Evolutionary conservation across 1,140 invertebrate genomes (phyloP).

Genomic region (Sarcophaga peregrina): DNA sequence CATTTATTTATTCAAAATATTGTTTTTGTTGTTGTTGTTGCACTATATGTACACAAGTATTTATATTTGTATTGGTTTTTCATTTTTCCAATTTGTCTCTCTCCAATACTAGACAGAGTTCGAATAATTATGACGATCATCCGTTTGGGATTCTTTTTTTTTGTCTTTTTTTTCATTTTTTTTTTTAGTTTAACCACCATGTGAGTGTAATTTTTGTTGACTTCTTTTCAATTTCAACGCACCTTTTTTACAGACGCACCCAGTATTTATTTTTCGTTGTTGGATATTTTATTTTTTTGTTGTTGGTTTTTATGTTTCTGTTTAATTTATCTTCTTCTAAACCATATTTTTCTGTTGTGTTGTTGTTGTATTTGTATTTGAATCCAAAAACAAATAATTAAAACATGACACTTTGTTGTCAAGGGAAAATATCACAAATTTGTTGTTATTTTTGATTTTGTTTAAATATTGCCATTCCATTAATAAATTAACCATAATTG

Average conservation of each 20-base stretch:
- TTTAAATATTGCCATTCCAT: too few relatives aligned
- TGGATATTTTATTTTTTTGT: background rate
- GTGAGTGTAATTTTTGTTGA: background rate
- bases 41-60: background rate
- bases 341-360: too few relatives aligned
- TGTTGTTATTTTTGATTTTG: too few relatives aligned
- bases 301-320: too few relatives aligned
- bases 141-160: background rate
- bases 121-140: constrained; percentile 6
- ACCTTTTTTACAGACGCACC: constrained; percentile 32
- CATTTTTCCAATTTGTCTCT: background rate
- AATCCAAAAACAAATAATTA: too few relatives aligned
- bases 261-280: constrained; percentile 3
- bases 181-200: background rate
- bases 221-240: background rate
- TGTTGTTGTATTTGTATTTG: too few relatives aligned
- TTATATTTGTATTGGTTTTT: background rate
- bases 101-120: background rate
- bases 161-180: background rate
- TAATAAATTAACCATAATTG: too few relatives aligned
- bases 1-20: constrained; percentile 9
- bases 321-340: too few relatives aligned
- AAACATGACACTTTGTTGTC: too few relatives aligned
- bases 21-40: background rate
- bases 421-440: too few relatives aligned